Evolutionary conservation across 2,797 vertebrate genomes (phyloP), one percentile per base, ranked within the genome.

Genomic region (Takifugu rubripes): DNA sequence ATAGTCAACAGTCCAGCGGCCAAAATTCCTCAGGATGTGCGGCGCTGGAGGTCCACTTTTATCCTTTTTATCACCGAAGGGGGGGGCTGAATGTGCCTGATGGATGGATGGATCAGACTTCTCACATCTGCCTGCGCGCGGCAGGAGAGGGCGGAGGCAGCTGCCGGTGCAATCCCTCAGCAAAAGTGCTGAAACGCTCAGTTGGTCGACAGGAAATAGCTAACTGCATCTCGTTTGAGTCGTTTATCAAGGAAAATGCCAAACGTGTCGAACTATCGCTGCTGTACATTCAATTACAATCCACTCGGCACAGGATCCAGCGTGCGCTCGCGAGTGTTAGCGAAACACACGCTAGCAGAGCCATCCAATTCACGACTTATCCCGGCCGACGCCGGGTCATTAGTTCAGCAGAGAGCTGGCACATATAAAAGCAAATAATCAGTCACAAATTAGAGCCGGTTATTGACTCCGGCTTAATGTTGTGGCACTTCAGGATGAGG

Each of bases 61-160:
- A 69, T 47, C 55, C 55, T 76, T 58, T 64, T 64, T 40, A 14
- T 40, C 36, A 40, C 42, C 42, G 42, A 69, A 69, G 64, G 63
- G 59, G 46, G 62, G 71, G 77, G 65, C 59, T 80, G 72, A 79
- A 77, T 78, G 79, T 70, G 69, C 52, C 55, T 59, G 3, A 33
- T 58, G 51, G 71, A 79, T 53, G 61, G 71, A 78, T 74, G 65
- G 70, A 72, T 69, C 61, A 49, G 54, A 67, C 60, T 63, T 64
- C 26, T 66, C 48, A 59, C 61, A 60, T 74, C 66, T 56, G 56
- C 57, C 58, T 62, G 43, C 54, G 44, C 21, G 46, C 63, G 48
- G 59, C 29, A 45, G 53, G 5, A 60, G 40, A 12, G 40, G 49
- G 56, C 36, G 51, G 31, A 58, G 29, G 31, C 61, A 56, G 48